Conservation (phyloP, 2,888 invertebrate species). For the Erynnis tages region DNA sequence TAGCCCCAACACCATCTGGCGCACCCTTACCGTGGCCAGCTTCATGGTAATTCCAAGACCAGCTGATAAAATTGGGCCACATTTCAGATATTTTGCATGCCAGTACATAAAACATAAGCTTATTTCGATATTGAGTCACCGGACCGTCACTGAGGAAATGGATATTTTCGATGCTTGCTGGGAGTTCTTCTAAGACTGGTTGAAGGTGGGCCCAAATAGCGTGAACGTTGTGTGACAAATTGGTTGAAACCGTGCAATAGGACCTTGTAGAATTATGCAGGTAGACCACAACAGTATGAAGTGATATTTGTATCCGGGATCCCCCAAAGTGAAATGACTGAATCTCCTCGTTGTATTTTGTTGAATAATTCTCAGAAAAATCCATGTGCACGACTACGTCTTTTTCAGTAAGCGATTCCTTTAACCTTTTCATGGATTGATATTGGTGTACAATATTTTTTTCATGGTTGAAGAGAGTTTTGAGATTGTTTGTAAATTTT, state of each 20-base stretch:
- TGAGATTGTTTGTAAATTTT: too few relatives aligned
- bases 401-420: not conserved
- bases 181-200: not conserved
- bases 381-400: not conserved
- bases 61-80: not conserved
- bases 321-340: too few relatives aligned
- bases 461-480: too few relatives aligned
- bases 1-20: not conserved
- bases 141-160: conserved; percentile 1
- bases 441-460: not conserved
- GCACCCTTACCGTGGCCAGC: not conserved
- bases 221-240: too few relatives aligned
- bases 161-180: not conserved
- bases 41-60: not conserved
- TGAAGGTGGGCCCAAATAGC: too few relatives aligned
- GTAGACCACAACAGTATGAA: too few relatives aligned
- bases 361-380: not conserved
- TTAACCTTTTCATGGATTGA: not conserved
- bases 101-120: not conserved
- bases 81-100: not conserved
- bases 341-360: too few relatives aligned
- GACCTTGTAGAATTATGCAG: too few relatives aligned
- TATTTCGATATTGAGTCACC: not conserved
- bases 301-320: too few relatives aligned
- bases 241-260: too few relatives aligned